Percentiles rank a stretch among this genome's conserved stretches.
These are phyloP conservation scores for Geopemphigus sp. DNA, from an alignment of 1,140 invertebrate genomes.

Conservation along the genomic window DNA sequence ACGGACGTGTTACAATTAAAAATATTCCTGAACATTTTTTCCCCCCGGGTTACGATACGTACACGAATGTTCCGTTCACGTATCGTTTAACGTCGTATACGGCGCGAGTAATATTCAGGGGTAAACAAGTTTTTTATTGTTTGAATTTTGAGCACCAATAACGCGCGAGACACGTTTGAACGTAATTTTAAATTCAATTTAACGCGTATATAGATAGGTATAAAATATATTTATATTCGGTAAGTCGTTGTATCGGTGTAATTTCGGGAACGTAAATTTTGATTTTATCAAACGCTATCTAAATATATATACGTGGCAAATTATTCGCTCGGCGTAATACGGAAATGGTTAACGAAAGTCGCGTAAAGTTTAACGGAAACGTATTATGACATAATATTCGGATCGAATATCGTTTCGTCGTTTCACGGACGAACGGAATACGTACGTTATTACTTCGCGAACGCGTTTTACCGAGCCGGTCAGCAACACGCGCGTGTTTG, in stretches of 20 bases:
- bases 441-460: no score
- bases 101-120: background rate
- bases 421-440: no score
- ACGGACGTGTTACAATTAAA: no score
- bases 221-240: background rate
- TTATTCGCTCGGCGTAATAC: background rate
- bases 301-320: background rate
- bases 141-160: background rate
- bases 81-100: background rate
- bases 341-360: background rate
- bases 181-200: constrained; percentile 7
- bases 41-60: no score
- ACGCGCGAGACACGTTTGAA: background rate
- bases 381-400: background rate
- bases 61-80: no score
- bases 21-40: no score
- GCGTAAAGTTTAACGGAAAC: background rate
- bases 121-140: background rate
- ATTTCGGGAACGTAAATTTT: background rate
- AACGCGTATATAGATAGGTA: background rate
- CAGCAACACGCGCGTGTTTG: no score
- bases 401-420: no score
- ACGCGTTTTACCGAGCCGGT: no score
- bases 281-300: constrained; percentile 15
- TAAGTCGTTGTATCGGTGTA: background rate